Percentiles rank a stretch among this genome's conserved stretches.
Evolutionary conservation across 2,113 vertebrate species (phyloP).

Genomic region (Pterophyllum scalare): DNA sequence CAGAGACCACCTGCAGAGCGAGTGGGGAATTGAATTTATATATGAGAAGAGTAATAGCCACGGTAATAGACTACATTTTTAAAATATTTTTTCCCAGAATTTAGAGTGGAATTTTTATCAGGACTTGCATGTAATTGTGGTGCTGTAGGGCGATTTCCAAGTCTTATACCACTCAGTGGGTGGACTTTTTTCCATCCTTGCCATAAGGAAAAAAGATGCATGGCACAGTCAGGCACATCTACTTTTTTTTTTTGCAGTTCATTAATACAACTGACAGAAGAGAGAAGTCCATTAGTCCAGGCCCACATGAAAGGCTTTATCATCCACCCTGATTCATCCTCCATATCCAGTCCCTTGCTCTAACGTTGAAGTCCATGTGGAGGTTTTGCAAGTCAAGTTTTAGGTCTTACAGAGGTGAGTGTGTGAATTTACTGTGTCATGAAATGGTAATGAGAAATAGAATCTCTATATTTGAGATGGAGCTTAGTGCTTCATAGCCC

Average conservation of each 20-base stretch:
- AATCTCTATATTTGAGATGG: background rate
- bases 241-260: constrained; percentile 19
- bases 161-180: background rate
- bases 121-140: background rate
- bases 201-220: background rate
- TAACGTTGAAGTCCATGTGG: constrained; percentile 32
- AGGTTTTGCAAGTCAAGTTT: constrained; percentile 23
- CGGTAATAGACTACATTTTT: background rate
- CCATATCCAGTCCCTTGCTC: constrained; percentile 2
- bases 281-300: constrained; percentile 30
- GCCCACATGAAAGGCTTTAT: constrained; percentile 33
- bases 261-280: constrained; percentile 49
- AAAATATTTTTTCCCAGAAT: background rate
- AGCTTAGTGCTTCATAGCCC: constrained; percentile 2
- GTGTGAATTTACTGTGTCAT: constrained; percentile 43
- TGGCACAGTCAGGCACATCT: background rate
- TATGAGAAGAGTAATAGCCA: background rate
- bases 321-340: constrained; percentile 18
- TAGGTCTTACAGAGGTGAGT: background rate
- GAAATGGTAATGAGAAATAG: constrained; percentile 34
- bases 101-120: background rate
- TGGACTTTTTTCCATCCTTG: background rate
- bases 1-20: too few species aligned
- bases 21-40: too few species aligned
- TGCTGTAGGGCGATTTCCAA: background rate